Evolutionary conservation across 1,140 invertebrate genomes (phyloP), one percentile per base, ranked within the genome.

Genomic region (Aculops lycopersici): DNA sequence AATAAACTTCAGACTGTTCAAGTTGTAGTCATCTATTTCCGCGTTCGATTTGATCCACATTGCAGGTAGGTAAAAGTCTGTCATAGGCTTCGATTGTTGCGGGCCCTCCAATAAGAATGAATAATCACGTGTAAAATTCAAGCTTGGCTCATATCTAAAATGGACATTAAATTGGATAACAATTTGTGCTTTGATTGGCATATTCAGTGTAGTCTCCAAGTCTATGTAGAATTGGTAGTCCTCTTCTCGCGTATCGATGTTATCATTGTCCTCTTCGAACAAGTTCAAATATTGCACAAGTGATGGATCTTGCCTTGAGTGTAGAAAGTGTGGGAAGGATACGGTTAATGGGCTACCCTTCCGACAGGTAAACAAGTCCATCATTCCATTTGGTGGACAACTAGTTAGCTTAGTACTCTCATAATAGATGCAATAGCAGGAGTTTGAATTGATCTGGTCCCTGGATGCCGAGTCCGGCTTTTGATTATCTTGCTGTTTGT

Each of bases 341-440:
- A 31, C n/a, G 24, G 24, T 31, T 8, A 31, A n/a, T 8, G 24
- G 24, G 24, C 24, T 31, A 31, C 24, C 24, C n/a, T 31, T 31
- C 8, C 24, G 24, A 31, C 24, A 31, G 24, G 24, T 31, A 8
- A 8, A 8, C n/a, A 31, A 31, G n/a, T 31, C 24, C 24, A 31
- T 31, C 24, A 47, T 12, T 21, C 45, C 45, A 40, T 41, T 40
- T 14, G 40, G 16, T 39, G 45, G 45, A 42, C 45, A 47, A 12
- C n/a, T n/a, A n/a, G 24, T 8, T 8, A 8, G 24, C 24, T 8
- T 31, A 8, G 24, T n/a, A n/a, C n/a, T 31, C 8, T 31, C 36
- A 31, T 40, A 14, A 3, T 13, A 15, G 16, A 8, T 4, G 31
- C 45, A 46, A 36, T 44, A 46, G 17, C 45, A 46, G 16, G 35